Conservation (phyloP, 2,888 invertebrate species). For the Druceiella hillmani region DNA sequence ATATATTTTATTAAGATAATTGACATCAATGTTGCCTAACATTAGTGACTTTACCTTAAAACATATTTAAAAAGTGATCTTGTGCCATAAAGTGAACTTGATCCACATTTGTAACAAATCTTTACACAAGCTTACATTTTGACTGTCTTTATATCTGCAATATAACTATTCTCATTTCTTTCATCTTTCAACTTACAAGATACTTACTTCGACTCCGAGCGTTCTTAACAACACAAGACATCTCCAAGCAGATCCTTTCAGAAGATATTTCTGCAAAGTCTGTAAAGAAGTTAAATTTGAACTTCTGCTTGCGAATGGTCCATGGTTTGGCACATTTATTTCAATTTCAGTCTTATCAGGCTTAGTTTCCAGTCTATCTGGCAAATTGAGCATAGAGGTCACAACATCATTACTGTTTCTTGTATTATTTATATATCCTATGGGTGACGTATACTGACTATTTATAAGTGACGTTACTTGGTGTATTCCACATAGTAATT, state of each 20-base stretch:
- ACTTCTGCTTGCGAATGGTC: slow-evolving; percentile 35
- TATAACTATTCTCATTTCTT: too few relatives aligned
- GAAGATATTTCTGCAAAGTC: slow-evolving; percentile 49
- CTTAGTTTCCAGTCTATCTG: neutral
- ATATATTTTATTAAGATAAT: too few relatives aligned
- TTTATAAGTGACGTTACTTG: slow-evolving; percentile 45
- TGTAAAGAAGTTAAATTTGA: slow-evolving; percentile 33
- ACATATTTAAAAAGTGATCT: too few relatives aligned
- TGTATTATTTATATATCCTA: neutral
- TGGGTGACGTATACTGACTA: slow-evolving; percentile 30
- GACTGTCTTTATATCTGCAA: too few relatives aligned
- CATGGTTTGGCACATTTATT: slow-evolving; percentile 14
- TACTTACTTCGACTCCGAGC: slow-evolving; percentile 50
- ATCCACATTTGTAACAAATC: too few relatives aligned
- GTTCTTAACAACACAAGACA: slow-evolving; percentile 52
- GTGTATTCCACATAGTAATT: slow-evolving; percentile 59
- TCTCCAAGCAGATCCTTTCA: slow-evolving; percentile 57
- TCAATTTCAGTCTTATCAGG: neutral
- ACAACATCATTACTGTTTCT: neutral
- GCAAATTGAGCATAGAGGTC: neutral
- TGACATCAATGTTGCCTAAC: too few relatives aligned
- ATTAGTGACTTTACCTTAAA: too few relatives aligned
- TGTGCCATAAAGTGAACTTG: too few relatives aligned
- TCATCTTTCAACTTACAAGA: too few relatives aligned
- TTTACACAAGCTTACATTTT: too few relatives aligned